Percentiles rank a stretch among this genome's conserved stretches.
Evolutionary conservation across 2,113 vertebrate species (phyloP).

Genomic region (Scomber japonicus): DNA sequence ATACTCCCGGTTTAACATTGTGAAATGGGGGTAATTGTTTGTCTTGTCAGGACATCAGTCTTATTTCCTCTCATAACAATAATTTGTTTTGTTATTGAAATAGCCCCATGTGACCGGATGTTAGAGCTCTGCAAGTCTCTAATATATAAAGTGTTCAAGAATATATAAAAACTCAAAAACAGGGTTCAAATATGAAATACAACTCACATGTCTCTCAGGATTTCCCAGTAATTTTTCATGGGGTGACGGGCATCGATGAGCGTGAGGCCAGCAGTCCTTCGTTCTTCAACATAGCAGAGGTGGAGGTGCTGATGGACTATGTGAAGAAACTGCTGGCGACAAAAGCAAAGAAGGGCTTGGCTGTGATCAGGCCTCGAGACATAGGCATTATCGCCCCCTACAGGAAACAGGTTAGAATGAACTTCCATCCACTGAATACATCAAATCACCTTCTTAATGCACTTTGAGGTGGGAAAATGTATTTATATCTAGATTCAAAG

Average conservation of each 20-base stretch:
- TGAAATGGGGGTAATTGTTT: too few relatives aligned
- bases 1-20: too few relatives aligned
- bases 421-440: neutral
- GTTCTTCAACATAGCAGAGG: conserved; percentile 92
- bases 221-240: conserved; percentile 95
- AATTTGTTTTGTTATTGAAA: too few relatives aligned
- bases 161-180: neutral
- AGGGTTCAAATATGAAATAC: neutral
- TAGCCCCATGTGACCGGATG: too few relatives aligned
- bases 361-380: conserved; percentile 83
- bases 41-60: too few relatives aligned
- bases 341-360: conserved; percentile 80
- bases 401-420: conserved; percentile 91
- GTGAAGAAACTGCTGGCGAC: conserved; percentile 88
- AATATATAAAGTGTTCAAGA: neutral
- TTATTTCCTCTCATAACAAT: too few relatives aligned
- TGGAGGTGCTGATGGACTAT: conserved; percentile 87
- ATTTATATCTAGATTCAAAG: neutral
- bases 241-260: conserved; percentile 87
- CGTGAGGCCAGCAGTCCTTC: conserved; percentile 92
- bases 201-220: conserved; percentile 73
- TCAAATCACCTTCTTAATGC: neutral
- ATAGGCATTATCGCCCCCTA: conserved; percentile 95
- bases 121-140: too few relatives aligned
- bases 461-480: neutral